These are phyloP conservation scores for Bufo bufo DNA, from an alignment of 2,113 vertebrate species.

Conservation along the genomic window DNA sequence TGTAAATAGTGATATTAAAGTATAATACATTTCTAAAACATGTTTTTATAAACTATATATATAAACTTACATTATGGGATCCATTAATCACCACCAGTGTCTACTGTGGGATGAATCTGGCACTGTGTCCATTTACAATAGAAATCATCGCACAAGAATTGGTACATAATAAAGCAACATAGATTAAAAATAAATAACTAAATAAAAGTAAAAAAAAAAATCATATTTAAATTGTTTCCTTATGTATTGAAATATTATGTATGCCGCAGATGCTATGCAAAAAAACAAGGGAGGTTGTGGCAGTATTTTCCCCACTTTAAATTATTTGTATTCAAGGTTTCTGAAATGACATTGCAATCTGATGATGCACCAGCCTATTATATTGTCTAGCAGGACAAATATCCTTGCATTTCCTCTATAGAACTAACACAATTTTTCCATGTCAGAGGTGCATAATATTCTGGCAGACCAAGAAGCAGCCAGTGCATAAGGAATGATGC, in stretches of 20 bases:
- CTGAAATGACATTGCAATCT: conserved; percentile 99
- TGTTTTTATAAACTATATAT: neutral
- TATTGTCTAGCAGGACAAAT: conserved; percentile 99
- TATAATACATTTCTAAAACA: no score
- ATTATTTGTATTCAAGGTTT: conserved; percentile 99
- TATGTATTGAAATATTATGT: conserved; percentile 38
- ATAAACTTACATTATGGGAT: no score
- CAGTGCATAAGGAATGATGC: conserved; percentile 95
- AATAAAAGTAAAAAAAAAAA: neutral
- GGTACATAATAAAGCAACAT: neutral
- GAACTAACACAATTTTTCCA: conserved; percentile 99
- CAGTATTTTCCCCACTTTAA: conserved; percentile 90
- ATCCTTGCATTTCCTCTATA: conserved; percentile 98
- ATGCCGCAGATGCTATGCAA: conserved; percentile 33
- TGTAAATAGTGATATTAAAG: no score
- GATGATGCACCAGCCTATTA: conserved; percentile 99
- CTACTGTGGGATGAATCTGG: no score
- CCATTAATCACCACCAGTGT: no score
- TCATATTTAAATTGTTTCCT: conserved; percentile 1
- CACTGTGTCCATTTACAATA: no score
- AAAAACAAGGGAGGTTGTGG: conserved; percentile 85
- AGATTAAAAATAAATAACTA: neutral
- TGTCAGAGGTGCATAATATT: conserved; percentile 99
- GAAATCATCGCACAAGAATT: neutral
- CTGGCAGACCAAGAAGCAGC: conserved; percentile 80